These are phyloP conservation scores for Crotalus helleri DNA, from an alignment of 2,113 vertebrate genomes.

Conservation along the genomic window DNA sequence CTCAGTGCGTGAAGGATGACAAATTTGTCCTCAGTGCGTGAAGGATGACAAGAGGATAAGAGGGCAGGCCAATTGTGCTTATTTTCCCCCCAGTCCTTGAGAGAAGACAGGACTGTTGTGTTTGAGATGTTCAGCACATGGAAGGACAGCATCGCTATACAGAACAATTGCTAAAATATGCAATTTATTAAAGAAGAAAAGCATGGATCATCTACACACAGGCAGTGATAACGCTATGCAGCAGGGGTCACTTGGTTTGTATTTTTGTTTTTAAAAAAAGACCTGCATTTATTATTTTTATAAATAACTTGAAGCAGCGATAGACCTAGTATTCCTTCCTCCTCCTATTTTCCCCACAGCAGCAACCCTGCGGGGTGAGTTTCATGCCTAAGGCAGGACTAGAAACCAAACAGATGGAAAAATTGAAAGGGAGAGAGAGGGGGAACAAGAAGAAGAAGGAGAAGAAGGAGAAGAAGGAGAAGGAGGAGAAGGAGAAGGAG, in stretches of 20 bases:
- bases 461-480: background rate
- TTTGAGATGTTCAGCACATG: background rate
- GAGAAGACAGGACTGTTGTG: background rate
- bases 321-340: background rate
- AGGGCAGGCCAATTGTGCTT: background rate
- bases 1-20: background rate
- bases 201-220: background rate
- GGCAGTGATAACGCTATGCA: background rate
- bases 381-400: no score
- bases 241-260: background rate
- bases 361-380: no score
- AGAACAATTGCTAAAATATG: background rate
- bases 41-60: background rate
- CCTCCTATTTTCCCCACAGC: no score
- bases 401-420: no score
- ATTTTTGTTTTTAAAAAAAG: background rate
- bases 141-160: background rate
- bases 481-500: accelerated
- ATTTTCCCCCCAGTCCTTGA: background rate
- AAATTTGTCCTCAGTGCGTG: background rate
- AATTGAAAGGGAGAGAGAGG: no score
- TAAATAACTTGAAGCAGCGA: background rate
- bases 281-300: background rate
- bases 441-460: no score
- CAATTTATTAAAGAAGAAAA: background rate